Base-by-base conservation (phyloP, 2,888 invertebrate species). In the Eueremaeus valkanovi region DNA sequence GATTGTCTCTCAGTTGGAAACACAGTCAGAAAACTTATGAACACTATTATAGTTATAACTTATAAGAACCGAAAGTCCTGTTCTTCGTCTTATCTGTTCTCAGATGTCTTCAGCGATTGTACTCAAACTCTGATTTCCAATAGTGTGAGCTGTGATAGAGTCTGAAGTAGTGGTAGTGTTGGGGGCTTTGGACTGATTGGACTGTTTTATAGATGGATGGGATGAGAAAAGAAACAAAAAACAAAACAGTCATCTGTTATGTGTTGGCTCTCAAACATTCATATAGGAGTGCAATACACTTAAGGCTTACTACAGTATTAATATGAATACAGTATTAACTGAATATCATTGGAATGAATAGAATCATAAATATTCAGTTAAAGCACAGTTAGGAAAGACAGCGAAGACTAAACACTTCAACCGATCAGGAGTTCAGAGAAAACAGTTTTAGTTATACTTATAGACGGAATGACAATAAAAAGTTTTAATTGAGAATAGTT, bases 61-160 rank as follows among this genome's bases (percentile, higher is more conserved):
- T 29, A 31, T 31, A 61, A 61, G 61, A 61, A 29, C 16, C 31
- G 16, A 31, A 61, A 27, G 61, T n/a, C 29, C 29, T 18, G 21
- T 61, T 51, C 51, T 51, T 51, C 51, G 61, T 61, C 16, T 21
- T 61, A 16, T 31, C 31, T 16, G 61, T 61, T 27, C 24, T 61
- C 61, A 61, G 61, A 31, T 61, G 61, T 61, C 61, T 61, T 61
- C 61, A 61, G 61, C 61, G 61, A 61, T 61, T 61, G 61, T 61
- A 61, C 61, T 61, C 61, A 61, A 61, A 27, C 21, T 29, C 61
- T 61, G 61, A 61, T 61, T 61, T 16, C 61, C 61, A 61, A 21
- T 27, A 61, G 61, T 31, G 61, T 61, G 27, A 16, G 61, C 29
- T 29, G 29, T 29, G 61, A 18, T 61, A n/a, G 61, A 11, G 21